Base-by-base conservation (phyloP, 2,797 vertebrate genomes). In the Erithacus rubecula region DNA sequence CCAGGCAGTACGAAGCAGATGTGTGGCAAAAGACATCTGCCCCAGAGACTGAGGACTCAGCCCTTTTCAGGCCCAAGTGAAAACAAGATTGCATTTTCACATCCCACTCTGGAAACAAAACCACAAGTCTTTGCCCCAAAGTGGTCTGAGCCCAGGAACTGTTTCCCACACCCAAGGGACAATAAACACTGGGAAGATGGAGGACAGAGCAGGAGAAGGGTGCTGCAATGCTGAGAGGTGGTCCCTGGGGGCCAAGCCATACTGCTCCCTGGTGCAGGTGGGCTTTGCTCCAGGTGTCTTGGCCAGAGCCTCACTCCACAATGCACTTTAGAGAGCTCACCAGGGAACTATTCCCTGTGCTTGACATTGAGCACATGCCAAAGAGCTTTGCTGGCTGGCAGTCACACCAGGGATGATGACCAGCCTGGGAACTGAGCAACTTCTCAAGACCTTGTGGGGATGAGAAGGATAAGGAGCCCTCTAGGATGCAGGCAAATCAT, bases 1-100 rank as follows among this genome's bases (percentile, higher is more conserved):
- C 56, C 46, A 2, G 1, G 26, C 2, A 2, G 21, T 1, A 13
- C 13, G 7, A 75, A 63, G 27, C 1, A 1, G 21, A 37, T 1
- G 1, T 12, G 12, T 2, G 8, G 27, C 17, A 75, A 58, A 29
- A 87, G 24, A 32, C 24, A 1, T 41, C 30, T 1, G 0, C 13
- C 29, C 22, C 51, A n/a, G 34, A 11, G 62, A 15, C 32, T 5
- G 1, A 47, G 34, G 49, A 44, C n/a, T 69, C 34, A 1, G 30
- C 59, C 12, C 12, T 77, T 52, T 52, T 34, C 68, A 80, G n/a
- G 44, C 8, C 15, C 27, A 46, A 24, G 19, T 32, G 18, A 72
- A 87, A 87, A 67, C 4, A 39, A 72, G 6, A 53, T 1, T 11
- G 23, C 32, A 55, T 44, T 85, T 87, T 63, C 79, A 77, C 16